Evolutionary conservation across 2,797 vertebrate genomes (phyloP), one percentile per base, ranked within the genome.

Genomic region (Columba guinea): DNA sequence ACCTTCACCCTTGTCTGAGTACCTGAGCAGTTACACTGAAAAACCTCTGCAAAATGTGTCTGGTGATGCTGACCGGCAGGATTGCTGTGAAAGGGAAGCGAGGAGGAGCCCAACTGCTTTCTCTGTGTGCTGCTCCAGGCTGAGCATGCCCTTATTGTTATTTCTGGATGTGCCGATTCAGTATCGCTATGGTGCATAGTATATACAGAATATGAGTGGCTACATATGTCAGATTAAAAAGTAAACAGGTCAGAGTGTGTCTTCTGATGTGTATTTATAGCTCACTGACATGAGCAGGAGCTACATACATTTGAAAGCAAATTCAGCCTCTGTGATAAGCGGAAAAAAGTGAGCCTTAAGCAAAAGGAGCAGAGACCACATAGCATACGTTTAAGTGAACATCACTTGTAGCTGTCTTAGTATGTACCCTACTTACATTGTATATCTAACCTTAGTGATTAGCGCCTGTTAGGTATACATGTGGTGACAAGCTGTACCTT

Each of bases 401-500:
- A 64, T 87, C 37, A 27, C 55, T 92, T 65, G 27, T 69, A 69
- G 34, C 60, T 94, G 58, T 62, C 48, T 75, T 77, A 77, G 35
- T 64, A 35, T 56, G 71, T 60, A 68, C 37, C 53, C 63, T 64
- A 3, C 86, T 93, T 69, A 65, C 11, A 48, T 69, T 93, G 90
- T 96, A 48, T 89, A 65, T 90, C 64, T 83, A 93, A 93, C 86
- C 52, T 41, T 27, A 48, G 49, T 2, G 46, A 87, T 93, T 93
- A 94, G 71, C 0, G 7, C 81, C 91, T 89, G 78, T 69, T 82
- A 87, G 76, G 41, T 94, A 94, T 67, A 88, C 90, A 93, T 68
- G 87, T 87, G 90, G 79, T 93, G 89, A 94, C 92, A 94, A 84
- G 91, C 92, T 94, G 83, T 83, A 96, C 93, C 89, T 95, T 78